These are phyloP conservation scores for Epinotia ramella DNA, from an alignment of 2,888 invertebrate species.

Conservation along the genomic window DNA sequence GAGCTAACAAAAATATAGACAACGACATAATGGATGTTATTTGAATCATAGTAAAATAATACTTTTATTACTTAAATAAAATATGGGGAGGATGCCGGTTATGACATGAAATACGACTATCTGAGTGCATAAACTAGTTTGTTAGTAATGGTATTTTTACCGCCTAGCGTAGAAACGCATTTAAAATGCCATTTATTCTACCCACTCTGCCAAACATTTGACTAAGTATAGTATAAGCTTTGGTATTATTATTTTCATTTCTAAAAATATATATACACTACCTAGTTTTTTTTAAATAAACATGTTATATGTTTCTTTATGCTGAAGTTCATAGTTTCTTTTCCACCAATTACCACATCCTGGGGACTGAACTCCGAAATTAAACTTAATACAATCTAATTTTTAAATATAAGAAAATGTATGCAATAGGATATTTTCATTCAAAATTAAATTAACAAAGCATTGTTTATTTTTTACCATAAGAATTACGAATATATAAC, in stretches of 20 bases:
- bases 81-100: not conserved
- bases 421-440: too few species aligned
- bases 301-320: too few species aligned
- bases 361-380: too few species aligned
- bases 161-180: not conserved
- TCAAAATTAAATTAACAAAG: too few species aligned
- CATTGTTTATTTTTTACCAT: too few species aligned
- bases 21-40: not conserved
- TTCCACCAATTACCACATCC: too few species aligned
- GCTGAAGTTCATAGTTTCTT: too few species aligned
- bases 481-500: too few species aligned
- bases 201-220: not conserved
- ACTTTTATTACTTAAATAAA: not conserved
- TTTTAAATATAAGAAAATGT: too few species aligned
- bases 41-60: not conserved
- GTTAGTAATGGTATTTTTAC: not conserved
- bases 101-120: not conserved
- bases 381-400: too few species aligned
- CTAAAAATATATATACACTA: not conserved
- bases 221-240: not conserved
- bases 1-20: not conserved
- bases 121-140: conserved; percentile 2
- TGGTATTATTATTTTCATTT: not conserved
- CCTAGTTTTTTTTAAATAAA: not conserved
- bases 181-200: not conserved